Conservation (phyloP, 2,797 vertebrate genomes). For the Chloroceryle amazona region DNA sequence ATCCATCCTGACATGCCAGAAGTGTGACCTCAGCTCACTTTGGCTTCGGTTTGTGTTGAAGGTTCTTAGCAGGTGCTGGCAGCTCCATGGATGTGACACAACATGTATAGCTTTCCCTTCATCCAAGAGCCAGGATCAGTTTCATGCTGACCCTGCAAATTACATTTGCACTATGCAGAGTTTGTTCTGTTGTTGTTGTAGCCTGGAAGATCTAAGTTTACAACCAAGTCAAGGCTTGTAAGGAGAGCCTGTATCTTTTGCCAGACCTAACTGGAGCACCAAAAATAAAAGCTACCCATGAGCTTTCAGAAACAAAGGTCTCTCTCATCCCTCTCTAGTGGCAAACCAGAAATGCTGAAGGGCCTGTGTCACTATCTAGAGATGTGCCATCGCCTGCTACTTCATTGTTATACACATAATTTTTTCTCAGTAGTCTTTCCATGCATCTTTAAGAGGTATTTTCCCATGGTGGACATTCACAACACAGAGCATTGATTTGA, state of each 20-base stretch:
- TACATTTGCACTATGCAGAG: conserved; percentile 38
- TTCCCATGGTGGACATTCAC: neutral
- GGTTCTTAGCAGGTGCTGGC: conserved; percentile 72
- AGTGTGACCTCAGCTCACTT: conserved; percentile 61
- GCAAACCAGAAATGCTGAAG: neutral
- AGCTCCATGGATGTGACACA: conserved; percentile 56
- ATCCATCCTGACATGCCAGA: conserved; percentile 35
- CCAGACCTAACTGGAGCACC: neutral
- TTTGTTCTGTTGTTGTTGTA: conserved; percentile 53
- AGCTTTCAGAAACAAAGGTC: neutral
- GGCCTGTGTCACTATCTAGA: neutral
- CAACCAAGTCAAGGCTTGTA: conserved; percentile 35
- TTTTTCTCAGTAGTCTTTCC: neutral
- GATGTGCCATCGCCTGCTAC: fast-evolving
- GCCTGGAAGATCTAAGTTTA: conserved; percentile 54
- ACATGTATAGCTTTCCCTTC: conserved; percentile 62
- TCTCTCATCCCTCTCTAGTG: neutral
- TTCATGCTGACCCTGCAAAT: conserved; percentile 68
- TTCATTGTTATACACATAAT: fast-evolving
- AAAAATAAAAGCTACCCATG: neutral
- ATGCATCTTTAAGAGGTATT: neutral
- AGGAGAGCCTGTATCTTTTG: conserved; percentile 5
- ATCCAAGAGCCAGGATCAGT: conserved; percentile 50
- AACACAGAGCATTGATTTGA: neutral
- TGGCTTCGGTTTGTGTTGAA: conserved; percentile 56